phyloP scores from a whole-genome alignment of 2,113 vertebrate species.

The Hemiscyllium ocellatum region DNA sequence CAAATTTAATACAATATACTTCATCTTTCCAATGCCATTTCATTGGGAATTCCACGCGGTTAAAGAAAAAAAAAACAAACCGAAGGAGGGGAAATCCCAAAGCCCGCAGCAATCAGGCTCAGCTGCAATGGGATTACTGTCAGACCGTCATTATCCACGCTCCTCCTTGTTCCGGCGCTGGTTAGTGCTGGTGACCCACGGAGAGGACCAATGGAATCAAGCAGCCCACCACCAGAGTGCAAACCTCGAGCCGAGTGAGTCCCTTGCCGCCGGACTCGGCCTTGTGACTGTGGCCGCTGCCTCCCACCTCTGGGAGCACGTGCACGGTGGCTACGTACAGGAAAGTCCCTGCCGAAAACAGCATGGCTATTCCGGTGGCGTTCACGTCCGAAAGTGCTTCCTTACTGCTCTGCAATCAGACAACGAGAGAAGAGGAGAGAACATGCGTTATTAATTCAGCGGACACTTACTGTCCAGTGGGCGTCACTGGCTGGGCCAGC shows the following conservation, averaged over 20 bases:
- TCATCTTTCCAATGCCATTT: not conserved
- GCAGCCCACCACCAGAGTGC: conserved; percentile 84
- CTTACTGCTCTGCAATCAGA: conserved; percentile 82
- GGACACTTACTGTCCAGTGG: not conserved
- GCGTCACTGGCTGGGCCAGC: no score
- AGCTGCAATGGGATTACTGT: conserved; percentile 45
- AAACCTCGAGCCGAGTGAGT: conserved; percentile 87
- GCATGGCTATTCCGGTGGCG: conserved; percentile 94
- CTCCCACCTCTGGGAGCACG: conserved; percentile 93
- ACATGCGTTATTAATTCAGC: not conserved
- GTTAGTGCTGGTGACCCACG: conserved; percentile 89
- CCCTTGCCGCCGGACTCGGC: conserved; percentile 69
- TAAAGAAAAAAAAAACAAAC: not conserved
- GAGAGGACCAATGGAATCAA: conserved; percentile 91
- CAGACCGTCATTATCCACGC: conserved; percentile 41
- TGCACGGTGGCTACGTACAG: conserved; percentile 97
- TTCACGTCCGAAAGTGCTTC: conserved; percentile 92
- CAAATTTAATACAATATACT: conserved; percentile 1
- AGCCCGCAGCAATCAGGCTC: conserved; percentile 31
- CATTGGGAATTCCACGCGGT: not conserved
- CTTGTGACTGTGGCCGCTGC: conserved; percentile 83
- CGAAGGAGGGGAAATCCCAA: no score
- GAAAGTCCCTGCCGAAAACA: conserved; percentile 97
- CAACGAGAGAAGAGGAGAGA: conserved; percentile 29
- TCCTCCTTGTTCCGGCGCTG: not conserved